These are phyloP conservation scores for Lepus americanus DNA, from an alignment of 2,113 vertebrate genomes.

Conservation along the genomic window DNA sequence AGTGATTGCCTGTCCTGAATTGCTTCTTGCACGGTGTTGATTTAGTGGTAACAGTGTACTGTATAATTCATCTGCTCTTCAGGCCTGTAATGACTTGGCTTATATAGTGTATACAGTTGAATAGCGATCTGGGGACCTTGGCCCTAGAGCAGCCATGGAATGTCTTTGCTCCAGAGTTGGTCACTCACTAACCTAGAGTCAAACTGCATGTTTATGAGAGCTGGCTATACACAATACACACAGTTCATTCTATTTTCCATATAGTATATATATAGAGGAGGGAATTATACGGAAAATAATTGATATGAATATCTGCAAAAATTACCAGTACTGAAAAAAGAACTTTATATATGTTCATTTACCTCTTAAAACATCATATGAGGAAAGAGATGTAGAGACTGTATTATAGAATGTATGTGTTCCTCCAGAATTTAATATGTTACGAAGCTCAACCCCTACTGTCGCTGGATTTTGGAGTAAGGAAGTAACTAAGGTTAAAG, in stretches of 20 bases:
- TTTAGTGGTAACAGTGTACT: constrained; percentile 47
- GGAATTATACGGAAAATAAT: background rate
- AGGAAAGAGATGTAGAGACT: background rate
- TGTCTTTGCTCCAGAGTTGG: background rate
- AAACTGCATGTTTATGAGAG: background rate
- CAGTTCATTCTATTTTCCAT: background rate
- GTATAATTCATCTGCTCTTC: constrained; percentile 53
- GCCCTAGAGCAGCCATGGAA: background rate
- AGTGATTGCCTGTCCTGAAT: constrained; percentile 53
- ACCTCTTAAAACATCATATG: constrained; percentile 40
- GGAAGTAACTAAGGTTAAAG: background rate
- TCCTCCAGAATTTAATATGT: background rate
- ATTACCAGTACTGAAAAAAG: background rate
- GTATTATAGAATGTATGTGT: background rate
- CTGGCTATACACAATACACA: background rate
- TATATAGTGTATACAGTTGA: background rate
- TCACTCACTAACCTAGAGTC: background rate
- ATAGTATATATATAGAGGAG: accelerated
- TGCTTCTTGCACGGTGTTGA: constrained; percentile 24
- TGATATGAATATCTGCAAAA: background rate
- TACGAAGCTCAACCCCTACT: background rate
- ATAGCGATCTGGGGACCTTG: background rate
- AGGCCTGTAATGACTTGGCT: background rate
- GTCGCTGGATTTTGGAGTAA: background rate
- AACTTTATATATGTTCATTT: background rate